Conservation (phyloP, 2,113 vertebrate genomes). For the Megaptera novaeangliae region DNA sequence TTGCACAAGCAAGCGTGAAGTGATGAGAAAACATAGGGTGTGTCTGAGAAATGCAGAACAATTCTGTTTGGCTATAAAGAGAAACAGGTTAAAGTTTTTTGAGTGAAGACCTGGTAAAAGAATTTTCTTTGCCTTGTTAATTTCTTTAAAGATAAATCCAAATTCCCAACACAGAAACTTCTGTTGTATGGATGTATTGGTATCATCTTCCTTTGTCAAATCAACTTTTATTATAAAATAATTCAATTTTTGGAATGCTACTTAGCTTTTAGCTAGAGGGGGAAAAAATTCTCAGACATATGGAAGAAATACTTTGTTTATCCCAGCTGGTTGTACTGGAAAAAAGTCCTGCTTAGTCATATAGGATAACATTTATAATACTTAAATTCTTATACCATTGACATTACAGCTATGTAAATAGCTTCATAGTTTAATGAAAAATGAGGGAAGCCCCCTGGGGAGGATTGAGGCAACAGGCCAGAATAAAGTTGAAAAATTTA, state of each 20-base stretch:
- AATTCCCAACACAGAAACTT: neutral
- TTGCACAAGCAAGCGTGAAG: neutral
- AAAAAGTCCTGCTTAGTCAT: neutral
- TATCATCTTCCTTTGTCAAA: slow-evolving; percentile 19
- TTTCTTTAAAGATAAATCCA: neutral
- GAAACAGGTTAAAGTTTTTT: neutral
- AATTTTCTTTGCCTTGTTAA: neutral
- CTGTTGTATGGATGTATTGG: neutral
- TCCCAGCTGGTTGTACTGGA: neutral
- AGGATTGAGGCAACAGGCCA: neutral
- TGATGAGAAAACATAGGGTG: neutral
- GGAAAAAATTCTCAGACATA: neutral
- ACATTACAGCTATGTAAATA: slow-evolving; percentile 1
- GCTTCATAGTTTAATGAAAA: neutral
- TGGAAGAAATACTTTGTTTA: neutral
- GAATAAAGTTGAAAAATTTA: slow-evolving; percentile 12
- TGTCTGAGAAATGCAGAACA: neutral
- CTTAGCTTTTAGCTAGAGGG: neutral
- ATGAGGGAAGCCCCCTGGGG: neutral
- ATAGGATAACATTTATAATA: neutral
- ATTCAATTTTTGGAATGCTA: neutral
- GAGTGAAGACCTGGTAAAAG: neutral
- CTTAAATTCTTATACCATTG: slow-evolving; percentile 10
- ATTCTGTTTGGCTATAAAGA: neutral
- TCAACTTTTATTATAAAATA: neutral